phyloP scores from a whole-genome alignment of 2,113 vertebrate genomes.

The Scolopax mira region DNA sequence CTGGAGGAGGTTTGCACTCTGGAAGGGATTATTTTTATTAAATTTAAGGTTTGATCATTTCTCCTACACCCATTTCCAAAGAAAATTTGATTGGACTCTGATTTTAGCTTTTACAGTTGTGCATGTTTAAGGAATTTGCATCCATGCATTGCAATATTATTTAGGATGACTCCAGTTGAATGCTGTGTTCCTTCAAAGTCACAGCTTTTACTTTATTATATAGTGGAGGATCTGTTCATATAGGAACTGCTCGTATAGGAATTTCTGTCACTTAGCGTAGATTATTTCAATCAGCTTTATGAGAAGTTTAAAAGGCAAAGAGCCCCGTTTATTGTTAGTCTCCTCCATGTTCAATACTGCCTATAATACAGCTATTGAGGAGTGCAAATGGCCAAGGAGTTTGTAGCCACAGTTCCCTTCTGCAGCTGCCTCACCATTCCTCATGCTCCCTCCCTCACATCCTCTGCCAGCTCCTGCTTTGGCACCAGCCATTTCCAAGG shows the following conservation, averaged over 20 bases:
- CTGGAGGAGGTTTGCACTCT: not conserved
- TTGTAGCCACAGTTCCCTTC: not conserved
- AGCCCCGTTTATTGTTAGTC: not conserved
- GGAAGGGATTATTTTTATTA: not conserved
- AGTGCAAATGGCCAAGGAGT: not conserved
- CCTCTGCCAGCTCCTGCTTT: not conserved
- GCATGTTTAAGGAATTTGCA: not conserved
- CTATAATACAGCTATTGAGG: not conserved
- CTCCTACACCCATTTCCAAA: not conserved
- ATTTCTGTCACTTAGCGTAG: not conserved
- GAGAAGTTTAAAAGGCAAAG: not conserved
- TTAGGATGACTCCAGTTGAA: not conserved
- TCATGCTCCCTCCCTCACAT: fast-evolving
- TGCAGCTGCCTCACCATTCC: fast-evolving
- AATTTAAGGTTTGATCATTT: not conserved
- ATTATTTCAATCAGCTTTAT: not conserved
- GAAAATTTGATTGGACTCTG: not conserved
- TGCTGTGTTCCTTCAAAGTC: not conserved
- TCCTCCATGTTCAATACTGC: not conserved
- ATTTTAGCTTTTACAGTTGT: not conserved
- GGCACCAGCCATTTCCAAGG: not conserved
- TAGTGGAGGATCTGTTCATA: not conserved
- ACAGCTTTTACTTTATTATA: not conserved
- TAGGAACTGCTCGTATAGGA: not conserved
- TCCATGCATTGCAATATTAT: too few relatives aligned